Percentiles rank a stretch among this genome's conserved stretches.
Evolutionary conservation across 2,888 invertebrate genomes (phyloP).

Genomic region (Erebia palarica): DNA sequence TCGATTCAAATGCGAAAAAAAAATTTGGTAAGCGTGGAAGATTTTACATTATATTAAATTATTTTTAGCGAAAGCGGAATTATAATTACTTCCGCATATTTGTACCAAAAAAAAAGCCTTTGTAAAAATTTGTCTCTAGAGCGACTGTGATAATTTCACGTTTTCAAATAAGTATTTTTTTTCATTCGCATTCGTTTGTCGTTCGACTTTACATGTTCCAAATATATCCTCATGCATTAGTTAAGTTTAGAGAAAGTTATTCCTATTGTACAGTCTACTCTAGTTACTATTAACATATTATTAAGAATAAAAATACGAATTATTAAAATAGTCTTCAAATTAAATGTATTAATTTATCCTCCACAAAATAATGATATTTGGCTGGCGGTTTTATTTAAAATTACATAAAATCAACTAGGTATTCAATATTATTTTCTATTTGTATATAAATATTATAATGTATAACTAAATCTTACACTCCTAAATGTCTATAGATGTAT

Average conservation of each 20-base stretch:
- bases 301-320: slow-evolving; percentile 36
- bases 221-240: slow-evolving; percentile 20
- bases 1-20: not conserved
- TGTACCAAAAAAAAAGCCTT: slow-evolving; percentile 19
- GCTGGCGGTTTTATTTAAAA: slow-evolving; percentile 21
- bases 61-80: slow-evolving; percentile 1
- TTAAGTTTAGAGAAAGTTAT: slow-evolving; percentile 30
- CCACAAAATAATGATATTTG: slow-evolving; percentile 10
- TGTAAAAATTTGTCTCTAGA: slow-evolving; percentile 16
- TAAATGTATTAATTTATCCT: slow-evolving; percentile 33
- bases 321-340: slow-evolving; percentile 35
- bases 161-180: slow-evolving; percentile 35
- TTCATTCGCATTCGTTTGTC: slow-evolving; percentile 12
- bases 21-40: not conserved
- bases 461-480: slow-evolving; percentile 23
- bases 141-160: slow-evolving; percentile 58
- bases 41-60: not conserved
- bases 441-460: not conserved
- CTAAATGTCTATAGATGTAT: slow-evolving; percentile 27
- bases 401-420: slow-evolving; percentile 9
- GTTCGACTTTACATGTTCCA: slow-evolving; percentile 10
- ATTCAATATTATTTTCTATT: slow-evolving; percentile 20
- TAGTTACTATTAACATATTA: slow-evolving; percentile 32
- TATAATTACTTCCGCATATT: not conserved
- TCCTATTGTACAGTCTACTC: slow-evolving; percentile 34